Evolutionary conservation across 2,888 invertebrate genomes (phyloP), one percentile per base, ranked within the genome.

Genomic region (Sphaerophoria rueppellii): DNA sequence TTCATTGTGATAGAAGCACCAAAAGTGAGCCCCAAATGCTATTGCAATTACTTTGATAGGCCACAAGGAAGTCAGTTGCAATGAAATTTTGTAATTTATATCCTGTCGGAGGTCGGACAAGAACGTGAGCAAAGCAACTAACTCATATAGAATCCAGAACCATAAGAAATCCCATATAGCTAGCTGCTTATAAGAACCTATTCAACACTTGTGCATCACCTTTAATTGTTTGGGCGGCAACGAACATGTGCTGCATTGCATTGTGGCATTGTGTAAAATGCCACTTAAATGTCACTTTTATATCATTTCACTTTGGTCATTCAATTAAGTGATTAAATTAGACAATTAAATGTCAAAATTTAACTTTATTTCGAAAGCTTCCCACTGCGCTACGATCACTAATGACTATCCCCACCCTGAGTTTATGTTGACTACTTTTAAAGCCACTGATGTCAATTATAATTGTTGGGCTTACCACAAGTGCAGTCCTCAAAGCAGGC

Each of bases 51-150:
- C 85, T 63, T 72, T 76, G 81, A 85, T 85, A 85, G 80, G 67
- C 85, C 72, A 65, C 73, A 73, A 80, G 85, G 85, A 85, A 85
- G 80, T 85, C 81, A 85, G 85, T 85, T 81, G 76, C 85, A 81
- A 76, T 80, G 85, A 81, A 85, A 85, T 81, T 81, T 81, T 46
- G 69, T 81, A 85, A 76, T 81, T 80, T 85, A 81, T 85, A 81
- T 73, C 76, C 85, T 73, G 72, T 71, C 75, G 58, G 37, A 55
- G 43, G 72, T 71, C 75, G 65, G 37, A 55, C 50, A 63, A 43
- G 52, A 70, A 69, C 80, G 71, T 79, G 79, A 65, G 60, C 63
- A 67, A 52, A 24, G 24, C 24, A 24, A 24, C 24, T 24, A 24
- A 24, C 24, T 24, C 24, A 24, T 24, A 24, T 2, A 24, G 24